Percentiles rank a stretch among this genome's conserved stretches.
Conservation (phyloP, 2,113 vertebrate species). For the Poecile atricapillus region DNA sequence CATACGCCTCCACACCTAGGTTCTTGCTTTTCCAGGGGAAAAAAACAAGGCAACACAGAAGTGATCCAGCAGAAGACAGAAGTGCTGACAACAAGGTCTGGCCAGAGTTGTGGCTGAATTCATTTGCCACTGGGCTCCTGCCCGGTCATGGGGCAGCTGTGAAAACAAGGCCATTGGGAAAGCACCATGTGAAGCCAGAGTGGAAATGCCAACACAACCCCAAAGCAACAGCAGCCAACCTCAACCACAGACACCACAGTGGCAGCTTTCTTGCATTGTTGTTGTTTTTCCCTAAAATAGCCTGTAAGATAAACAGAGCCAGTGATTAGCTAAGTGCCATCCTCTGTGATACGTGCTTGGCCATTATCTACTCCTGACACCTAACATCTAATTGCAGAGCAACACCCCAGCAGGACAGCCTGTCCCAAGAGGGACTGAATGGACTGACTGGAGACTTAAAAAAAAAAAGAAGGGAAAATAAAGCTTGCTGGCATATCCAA, state of each 20-base stretch:
- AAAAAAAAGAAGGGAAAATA: not conserved
- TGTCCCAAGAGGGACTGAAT: not conserved
- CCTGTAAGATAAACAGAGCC: not conserved
- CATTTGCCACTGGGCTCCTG: not conserved
- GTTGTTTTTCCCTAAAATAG: conserved; percentile 46
- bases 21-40: not conserved
- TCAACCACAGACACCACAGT: not conserved
- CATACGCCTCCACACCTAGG: not conserved
- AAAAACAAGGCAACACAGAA: not conserved
- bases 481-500: not conserved
- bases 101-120: not conserved
- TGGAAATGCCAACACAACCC: not conserved
- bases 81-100: not conserved
- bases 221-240: not conserved
- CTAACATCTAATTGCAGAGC: conserved; percentile 28
- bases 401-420: not conserved
- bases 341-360: not conserved
- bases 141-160: conserved; percentile 50
- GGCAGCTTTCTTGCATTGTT: not conserved
- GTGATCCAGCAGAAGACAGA: not conserved
- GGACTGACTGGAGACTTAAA: not conserved
- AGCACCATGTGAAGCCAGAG: not conserved
- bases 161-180: conserved; percentile 54
- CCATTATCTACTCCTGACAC: conserved; percentile 40
- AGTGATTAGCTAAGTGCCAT: conserved; percentile 39